Percentiles rank a stretch among this genome's conserved stretches.
Conservation (phyloP, 2,888 invertebrate species). For the Merodon equestris region DNA sequence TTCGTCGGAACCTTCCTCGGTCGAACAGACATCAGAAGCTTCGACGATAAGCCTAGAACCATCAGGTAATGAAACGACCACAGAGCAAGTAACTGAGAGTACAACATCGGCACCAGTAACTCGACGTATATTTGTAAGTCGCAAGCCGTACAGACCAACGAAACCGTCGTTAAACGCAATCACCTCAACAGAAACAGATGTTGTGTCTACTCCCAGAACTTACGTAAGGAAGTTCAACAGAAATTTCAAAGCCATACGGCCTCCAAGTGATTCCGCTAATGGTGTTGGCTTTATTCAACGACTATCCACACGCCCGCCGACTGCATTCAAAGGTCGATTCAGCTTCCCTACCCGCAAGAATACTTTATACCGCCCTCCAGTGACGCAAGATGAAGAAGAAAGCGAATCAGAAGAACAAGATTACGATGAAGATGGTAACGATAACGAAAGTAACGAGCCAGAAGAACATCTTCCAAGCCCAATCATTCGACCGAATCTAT, state of each 20-base stretch:
- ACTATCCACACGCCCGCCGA: conserved; percentile 11
- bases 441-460: conserved; percentile 57
- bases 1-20: not conserved
- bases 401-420: conserved; percentile 67
- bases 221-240: conserved; percentile 62
- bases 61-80: conserved; percentile 9
- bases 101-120: conserved; percentile 13
- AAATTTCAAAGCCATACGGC: conserved; percentile 58
- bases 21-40: not conserved
- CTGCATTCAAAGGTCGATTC: conserved; percentile 43
- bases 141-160: conserved; percentile 72
- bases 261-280: conserved; percentile 35
- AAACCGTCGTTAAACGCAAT: conserved; percentile 57
- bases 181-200: conserved; percentile 20
- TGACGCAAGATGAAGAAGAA: conserved; percentile 49
- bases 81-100: not conserved
- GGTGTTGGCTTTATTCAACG: conserved; percentile 36
- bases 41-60: too few species aligned
- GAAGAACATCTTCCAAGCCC: conserved; percentile 24
- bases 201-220: conserved; percentile 18
- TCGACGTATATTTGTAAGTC: conserved; percentile 73
- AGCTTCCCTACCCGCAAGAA: conserved; percentile 70
- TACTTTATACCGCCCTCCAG: not conserved
- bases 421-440: conserved; percentile 65
- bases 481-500: conserved; percentile 2